Percentiles rank a stretch among this genome's conserved stretches.
Evolutionary conservation across 2,113 vertebrate genomes (phyloP).

Genomic region (Poeciliopsis retropinna): DNA sequence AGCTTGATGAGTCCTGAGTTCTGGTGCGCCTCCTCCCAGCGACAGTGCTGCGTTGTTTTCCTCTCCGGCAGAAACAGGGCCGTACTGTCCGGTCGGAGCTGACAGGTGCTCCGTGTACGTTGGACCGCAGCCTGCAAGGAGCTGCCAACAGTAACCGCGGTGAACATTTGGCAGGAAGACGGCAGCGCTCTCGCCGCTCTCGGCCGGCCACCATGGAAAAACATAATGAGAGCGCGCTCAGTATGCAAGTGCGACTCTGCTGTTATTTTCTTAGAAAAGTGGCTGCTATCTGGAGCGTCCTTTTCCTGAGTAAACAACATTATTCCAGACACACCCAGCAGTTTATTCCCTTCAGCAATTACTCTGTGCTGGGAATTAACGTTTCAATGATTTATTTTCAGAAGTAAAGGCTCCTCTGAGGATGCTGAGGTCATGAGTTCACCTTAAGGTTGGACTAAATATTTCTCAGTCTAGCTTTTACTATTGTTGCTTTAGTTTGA

Average conservation of each 20-base stretch:
- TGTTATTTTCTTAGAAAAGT: conserved; percentile 15
- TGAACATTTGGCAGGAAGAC: conserved; percentile 46
- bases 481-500: too few relatives aligned
- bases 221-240: conserved; percentile 16
- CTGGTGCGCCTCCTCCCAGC: not conserved
- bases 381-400: not conserved
- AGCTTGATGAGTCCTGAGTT: not conserved
- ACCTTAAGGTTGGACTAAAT: not conserved
- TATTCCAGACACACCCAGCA: conserved; percentile 16
- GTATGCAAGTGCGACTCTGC: not conserved
- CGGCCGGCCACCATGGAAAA: not conserved
- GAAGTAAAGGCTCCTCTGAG: not conserved
- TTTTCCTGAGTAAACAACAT: conserved; percentile 27
- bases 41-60: not conserved
- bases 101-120: conserved; percentile 65
- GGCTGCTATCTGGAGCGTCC: conserved; percentile 3
- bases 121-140: conserved; percentile 31
- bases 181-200: not conserved
- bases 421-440: not conserved
- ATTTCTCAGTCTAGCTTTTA: not conserved
- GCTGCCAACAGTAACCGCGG: conserved; percentile 60
- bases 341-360: conserved; percentile 29
- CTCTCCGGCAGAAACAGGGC: conserved; percentile 35
- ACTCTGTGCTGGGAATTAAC: not conserved
- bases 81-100: conserved; percentile 22